Base-by-base conservation (phyloP, 2,113 vertebrate genomes). In the Mesoclemmys tuberculata region DNA sequence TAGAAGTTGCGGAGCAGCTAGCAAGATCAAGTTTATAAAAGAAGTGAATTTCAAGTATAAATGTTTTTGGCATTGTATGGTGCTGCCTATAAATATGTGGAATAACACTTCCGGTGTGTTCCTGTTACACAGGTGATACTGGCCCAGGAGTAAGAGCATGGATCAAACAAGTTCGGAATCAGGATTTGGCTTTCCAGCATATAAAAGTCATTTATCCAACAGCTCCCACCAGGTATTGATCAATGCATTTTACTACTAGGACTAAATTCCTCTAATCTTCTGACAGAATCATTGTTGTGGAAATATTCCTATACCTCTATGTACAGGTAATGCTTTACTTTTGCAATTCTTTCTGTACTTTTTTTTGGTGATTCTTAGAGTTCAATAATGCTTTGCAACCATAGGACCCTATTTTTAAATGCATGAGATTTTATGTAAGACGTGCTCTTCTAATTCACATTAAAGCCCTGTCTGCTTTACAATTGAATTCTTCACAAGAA, bases 141-240 rank as follows among this genome's bases (percentile, higher is more conserved):
- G 99, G 99, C 51, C 98, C 93, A 95, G 98, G 98, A 94, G 74
- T 98, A 86, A 98, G 98, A 98, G 84, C 89, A 14, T 99, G 99
- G 99, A 99, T 99, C 94, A 98, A 98, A 87, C 98, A 98, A 52
- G 94, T 99, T 93, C 97, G 99, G 96, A 97, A 96, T 90, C 97
- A 99, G 95, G 99, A 99, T 90, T 97, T 99, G 96, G 94, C 97
- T 38, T 99, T 99, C 97, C 97, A 98, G 2, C 98, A 99, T 93
- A 99, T 99, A 97, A 98, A 98, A 97, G 95, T 99, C 49, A 98
- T 99, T 97, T 99, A 99, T 91, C 99, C 99, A 90, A 99, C 99
- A 0, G 99, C 99, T 96, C 98, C 99, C 95, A 64, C 96, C 92
- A 99, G 99, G 99, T 99, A 98, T 38, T 19, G 22, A 88, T 91